These are phyloP conservation scores for Miniopterus natalensis DNA, from an alignment of 2,113 vertebrate genomes.

Conservation along the genomic window DNA sequence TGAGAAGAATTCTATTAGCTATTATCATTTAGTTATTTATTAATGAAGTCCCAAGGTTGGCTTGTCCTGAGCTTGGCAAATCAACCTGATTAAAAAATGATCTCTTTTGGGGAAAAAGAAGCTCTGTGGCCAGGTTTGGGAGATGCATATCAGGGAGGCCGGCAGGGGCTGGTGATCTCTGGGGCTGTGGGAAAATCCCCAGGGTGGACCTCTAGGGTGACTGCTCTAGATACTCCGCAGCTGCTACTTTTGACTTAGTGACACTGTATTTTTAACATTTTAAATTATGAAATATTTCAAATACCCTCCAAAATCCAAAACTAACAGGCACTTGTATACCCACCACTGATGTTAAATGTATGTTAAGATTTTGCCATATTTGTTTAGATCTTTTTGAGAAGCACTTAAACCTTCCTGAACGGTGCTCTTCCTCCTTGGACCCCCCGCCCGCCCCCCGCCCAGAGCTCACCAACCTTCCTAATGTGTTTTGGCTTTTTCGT, in stretches of 20 bases:
- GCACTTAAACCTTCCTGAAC: not conserved
- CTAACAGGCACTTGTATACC: not conserved
- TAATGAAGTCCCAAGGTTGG: not conserved
- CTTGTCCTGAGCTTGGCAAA: not conserved
- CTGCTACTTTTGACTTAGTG: not conserved
- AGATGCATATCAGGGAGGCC: not conserved
- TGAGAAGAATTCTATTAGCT: not conserved
- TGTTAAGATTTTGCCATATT: not conserved
- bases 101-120: not conserved
- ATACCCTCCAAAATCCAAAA: not conserved
- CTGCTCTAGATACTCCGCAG: not conserved
- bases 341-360: not conserved
- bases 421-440: not conserved
- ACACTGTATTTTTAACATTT: not conserved
- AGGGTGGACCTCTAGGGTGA: not conserved
- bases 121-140: not conserved
- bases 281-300: not conserved
- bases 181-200: not conserved
- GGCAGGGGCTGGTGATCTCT: rapidly evolving
- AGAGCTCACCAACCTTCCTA: not conserved
- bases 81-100: not conserved
- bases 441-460: no score
- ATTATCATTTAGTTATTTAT: not conserved
- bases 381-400: not conserved
- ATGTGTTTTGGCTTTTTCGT: not conserved